These are phyloP conservation scores for Biston stratarius DNA, from an alignment of 2,888 invertebrate genomes.

Conservation along the genomic window DNA sequence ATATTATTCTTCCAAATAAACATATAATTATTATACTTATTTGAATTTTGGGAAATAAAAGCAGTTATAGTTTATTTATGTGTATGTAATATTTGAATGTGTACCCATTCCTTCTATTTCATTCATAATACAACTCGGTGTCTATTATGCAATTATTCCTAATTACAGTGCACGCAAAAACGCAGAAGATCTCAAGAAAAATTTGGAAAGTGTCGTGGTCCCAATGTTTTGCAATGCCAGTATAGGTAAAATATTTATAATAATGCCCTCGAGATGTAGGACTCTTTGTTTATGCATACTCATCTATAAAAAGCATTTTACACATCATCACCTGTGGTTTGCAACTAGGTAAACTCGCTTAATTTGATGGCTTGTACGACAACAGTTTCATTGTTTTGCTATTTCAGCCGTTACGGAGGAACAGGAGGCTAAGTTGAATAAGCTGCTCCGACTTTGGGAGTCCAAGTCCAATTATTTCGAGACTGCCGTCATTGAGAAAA, in stretches of 20 bases:
- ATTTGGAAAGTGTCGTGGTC: conserved; percentile 97
- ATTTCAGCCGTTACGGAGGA: conserved; percentile 93
- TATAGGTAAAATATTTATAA: conserved; percentile 89
- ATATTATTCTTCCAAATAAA: neutral
- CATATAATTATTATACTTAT: no score
- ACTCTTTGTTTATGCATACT: conserved; percentile 77
- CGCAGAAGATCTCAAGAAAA: conserved; percentile 96
- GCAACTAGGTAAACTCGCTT: conserved; percentile 83
- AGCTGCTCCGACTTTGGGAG: conserved; percentile 98
- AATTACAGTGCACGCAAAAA: conserved; percentile 97
- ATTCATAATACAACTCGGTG: conserved; percentile 69
- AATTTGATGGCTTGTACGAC: conserved; percentile 68
- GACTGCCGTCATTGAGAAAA: conserved; percentile 92
- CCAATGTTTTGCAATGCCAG: conserved; percentile 99
- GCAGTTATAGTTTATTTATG: conserved; percentile 4
- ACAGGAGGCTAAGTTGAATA: conserved; percentile 96
- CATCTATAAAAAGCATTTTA: conserved; percentile 75
- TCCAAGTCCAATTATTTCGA: conserved; percentile 97
- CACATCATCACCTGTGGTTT: conserved; percentile 78
- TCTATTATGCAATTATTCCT: conserved; percentile 86
- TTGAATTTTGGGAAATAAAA: neutral
- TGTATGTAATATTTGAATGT: conserved; percentile 42
- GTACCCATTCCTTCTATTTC: conserved; percentile 57
- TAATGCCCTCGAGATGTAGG: conserved; percentile 84
- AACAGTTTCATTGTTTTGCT: conserved; percentile 75